Percentiles rank a stretch among this genome's conserved stretches.
phyloP scores from a whole-genome alignment of 2,888 invertebrate species.

The Polymixis flavicincta region DNA sequence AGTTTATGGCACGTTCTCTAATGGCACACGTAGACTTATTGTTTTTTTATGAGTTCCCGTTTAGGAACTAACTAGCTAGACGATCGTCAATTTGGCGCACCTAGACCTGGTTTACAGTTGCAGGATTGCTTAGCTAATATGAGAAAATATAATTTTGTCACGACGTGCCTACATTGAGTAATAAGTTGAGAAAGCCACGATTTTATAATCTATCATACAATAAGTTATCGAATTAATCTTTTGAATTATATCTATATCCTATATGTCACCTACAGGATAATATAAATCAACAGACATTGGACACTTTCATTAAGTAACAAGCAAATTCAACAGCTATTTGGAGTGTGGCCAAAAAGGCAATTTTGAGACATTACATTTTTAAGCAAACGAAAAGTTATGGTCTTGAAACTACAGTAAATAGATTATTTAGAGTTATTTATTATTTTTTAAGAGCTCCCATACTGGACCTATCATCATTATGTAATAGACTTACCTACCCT shows the following conservation, averaged over 20 bases:
- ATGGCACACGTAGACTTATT: conserved; percentile 53
- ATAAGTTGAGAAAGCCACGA: background rate
- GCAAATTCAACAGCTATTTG: background rate
- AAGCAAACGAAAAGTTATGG: background rate
- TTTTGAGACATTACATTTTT: background rate
- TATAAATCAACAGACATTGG: background rate
- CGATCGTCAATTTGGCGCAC: conserved; percentile 19
- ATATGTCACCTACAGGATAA: background rate
- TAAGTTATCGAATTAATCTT: background rate
- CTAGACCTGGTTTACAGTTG: conserved; percentile 8
- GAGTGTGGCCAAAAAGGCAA: background rate
- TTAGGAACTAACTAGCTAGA: conserved; percentile 35
- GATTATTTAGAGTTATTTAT: background rate
- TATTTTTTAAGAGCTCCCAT: background rate
- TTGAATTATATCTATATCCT: background rate
- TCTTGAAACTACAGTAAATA: background rate
- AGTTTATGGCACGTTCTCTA: conserved; percentile 49
- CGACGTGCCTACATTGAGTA: too few relatives aligned
- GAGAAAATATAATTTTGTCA: background rate
- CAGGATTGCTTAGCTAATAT: background rate
- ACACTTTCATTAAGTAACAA: background rate
- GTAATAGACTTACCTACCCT: background rate
- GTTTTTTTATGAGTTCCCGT: conserved; percentile 52
- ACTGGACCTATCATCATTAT: background rate
- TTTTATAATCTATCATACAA: background rate